These are phyloP conservation scores for Cossypha caffra DNA, from an alignment of 2,797 vertebrate genomes.

Conservation along the genomic window DNA sequence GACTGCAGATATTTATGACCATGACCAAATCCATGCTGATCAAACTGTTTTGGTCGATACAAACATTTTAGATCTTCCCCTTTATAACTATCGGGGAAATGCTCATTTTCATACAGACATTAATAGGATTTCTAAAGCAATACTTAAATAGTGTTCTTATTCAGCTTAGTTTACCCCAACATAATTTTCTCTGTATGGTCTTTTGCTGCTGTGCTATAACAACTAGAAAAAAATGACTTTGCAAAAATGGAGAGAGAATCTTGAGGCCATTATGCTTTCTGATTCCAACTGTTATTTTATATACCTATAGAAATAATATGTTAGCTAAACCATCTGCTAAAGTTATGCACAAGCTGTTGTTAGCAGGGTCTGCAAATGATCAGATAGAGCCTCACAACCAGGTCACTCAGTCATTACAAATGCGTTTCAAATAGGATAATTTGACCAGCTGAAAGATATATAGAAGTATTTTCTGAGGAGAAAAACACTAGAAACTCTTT, in stretches of 20 bases:
- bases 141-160: not conserved
- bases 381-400: conserved; percentile 46
- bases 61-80: not conserved
- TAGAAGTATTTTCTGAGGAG: conserved; percentile 48
- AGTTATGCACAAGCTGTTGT: conserved; percentile 58
- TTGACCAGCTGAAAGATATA: conserved; percentile 64
- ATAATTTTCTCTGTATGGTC: not conserved
- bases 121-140: not conserved
- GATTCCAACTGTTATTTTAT: conserved; percentile 66
- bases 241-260: conserved; percentile 48
- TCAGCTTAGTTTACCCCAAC: not conserved
- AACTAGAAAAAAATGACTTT: conserved; percentile 45
- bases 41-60: not conserved
- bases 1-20: not conserved
- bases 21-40: not conserved
- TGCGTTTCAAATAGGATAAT: conserved; percentile 53
- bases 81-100: not conserved
- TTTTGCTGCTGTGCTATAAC: not conserved
- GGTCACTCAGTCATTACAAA: conserved; percentile 68
- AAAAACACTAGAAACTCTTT: conserved; percentile 51
- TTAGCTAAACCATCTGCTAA: conserved; percentile 72
- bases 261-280: conserved; percentile 42
- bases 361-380: conserved; percentile 69
- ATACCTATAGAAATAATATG: conserved; percentile 69
- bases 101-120: not conserved